Percentiles rank a stretch among this genome's conserved stretches.
Conservation (phyloP, 1,140 invertebrate species). For the Drosophila pachea region DNA sequence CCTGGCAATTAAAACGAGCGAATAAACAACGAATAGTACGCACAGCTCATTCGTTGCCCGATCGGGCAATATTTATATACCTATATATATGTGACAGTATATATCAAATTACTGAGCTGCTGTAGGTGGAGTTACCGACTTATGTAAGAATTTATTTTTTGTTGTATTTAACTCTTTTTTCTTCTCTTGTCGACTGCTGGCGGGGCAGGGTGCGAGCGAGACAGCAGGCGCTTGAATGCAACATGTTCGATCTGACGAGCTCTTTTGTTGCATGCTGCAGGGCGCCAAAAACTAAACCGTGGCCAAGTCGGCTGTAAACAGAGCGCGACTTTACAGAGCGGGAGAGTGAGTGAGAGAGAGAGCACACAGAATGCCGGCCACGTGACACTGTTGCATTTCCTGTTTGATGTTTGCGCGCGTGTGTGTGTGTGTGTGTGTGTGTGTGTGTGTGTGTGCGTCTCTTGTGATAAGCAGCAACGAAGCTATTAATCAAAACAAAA, state of each 20-base stretch:
- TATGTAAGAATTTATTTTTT: slow-evolving; percentile 70
- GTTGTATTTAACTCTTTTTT: slow-evolving; percentile 37
- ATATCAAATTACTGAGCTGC: slow-evolving; percentile 39
- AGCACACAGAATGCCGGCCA: slow-evolving; percentile 56
- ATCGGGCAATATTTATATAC: slow-evolving; percentile 46
- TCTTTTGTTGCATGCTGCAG: slow-evolving; percentile 43
- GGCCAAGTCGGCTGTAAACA: slow-evolving; percentile 60
- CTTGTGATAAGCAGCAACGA: slow-evolving; percentile 66
- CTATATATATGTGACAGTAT: slow-evolving; percentile 22
- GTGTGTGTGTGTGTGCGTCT: slow-evolving; percentile 1
- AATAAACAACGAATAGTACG: slow-evolving; percentile 28
- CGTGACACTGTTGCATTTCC: slow-evolving; percentile 74
- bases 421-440: slow-evolving; percentile 20
- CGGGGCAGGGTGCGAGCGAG: slow-evolving; percentile 60
- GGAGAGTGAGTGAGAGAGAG: slow-evolving; percentile 7
- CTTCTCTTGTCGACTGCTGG: background rate
- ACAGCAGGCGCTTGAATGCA: slow-evolving; percentile 40
- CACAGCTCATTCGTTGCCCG: slow-evolving; percentile 65
- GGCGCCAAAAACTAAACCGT: slow-evolving; percentile 61
- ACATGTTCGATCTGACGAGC: slow-evolving; percentile 55
- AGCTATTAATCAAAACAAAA: slow-evolving; percentile 79
- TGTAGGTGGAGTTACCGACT: slow-evolving; percentile 70
- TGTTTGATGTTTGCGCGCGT: slow-evolving; percentile 17
- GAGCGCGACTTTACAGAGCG: slow-evolving; percentile 36
- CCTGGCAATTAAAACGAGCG: slow-evolving; percentile 65